A percentile compares a stretch with the other conserved stretches of the same genome.
phyloP scores from a whole-genome alignment of 1,140 invertebrate species.

The Camponotus vicinus region DNA sequence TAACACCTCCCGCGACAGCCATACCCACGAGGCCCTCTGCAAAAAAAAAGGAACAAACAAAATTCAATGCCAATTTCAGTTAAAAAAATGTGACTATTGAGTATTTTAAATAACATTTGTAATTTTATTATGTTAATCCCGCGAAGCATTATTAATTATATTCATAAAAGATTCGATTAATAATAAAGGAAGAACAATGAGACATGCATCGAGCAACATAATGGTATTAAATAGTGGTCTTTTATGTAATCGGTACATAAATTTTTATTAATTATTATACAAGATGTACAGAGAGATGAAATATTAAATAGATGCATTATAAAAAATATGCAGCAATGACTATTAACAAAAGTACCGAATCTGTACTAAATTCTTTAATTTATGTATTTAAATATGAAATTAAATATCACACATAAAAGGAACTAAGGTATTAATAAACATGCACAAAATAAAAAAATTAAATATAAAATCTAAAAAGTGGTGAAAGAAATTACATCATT shows the following conservation, averaged over 20 bases:
- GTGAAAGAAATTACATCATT: constrained; percentile 41
- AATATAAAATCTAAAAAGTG: background rate
- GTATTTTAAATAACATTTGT: background rate
- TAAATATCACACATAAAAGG: background rate
- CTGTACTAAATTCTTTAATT: background rate
- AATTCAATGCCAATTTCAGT: constrained; percentile 49
- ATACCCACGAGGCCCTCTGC: constrained; percentile 95
- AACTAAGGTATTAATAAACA: background rate
- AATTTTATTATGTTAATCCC: constrained; percentile 1
- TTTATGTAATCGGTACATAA: constrained; percentile 19
- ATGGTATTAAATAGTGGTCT: constrained; percentile 60
- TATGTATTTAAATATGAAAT: constrained; percentile 13
- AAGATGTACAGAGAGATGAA: constrained; percentile 42
- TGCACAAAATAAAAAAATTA: background rate
- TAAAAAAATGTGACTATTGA: background rate
- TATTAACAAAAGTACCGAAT: background rate
- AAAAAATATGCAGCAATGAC: constrained; percentile 23
- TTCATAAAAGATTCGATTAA: background rate
- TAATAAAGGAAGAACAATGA: background rate
- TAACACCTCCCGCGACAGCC: constrained; percentile 93
- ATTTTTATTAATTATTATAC: constrained; percentile 64
- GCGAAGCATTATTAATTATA: background rate
- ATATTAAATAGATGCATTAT: constrained; percentile 19
- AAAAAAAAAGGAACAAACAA: constrained; percentile 78
- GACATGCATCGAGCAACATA: background rate